Evolutionary conservation across 2,113 vertebrate genomes (phyloP).

Genomic region (Aspiorhynchus laticeps): DNA sequence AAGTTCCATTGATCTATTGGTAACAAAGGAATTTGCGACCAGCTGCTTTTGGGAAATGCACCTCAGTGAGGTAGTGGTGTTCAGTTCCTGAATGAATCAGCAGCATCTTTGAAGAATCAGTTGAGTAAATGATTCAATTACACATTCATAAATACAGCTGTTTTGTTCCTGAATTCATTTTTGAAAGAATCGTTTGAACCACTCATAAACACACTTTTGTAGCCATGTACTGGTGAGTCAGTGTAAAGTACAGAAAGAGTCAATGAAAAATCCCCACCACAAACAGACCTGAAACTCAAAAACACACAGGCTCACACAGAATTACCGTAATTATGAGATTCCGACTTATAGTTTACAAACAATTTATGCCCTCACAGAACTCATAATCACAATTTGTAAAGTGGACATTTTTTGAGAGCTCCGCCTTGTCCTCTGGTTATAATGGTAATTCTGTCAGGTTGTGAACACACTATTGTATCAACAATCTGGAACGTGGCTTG

Average conservation of each 20-base stretch:
- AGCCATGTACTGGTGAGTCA: too few relatives aligned
- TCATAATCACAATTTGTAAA: not conserved
- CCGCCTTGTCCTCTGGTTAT: not conserved
- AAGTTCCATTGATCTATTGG: too few relatives aligned
- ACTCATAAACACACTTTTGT: too few relatives aligned
- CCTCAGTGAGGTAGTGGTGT: not conserved
- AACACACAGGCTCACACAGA: not conserved
- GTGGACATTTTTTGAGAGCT: not conserved
- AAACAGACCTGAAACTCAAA: not conserved
- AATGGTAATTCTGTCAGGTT: not conserved
- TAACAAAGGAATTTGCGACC: too few relatives aligned
- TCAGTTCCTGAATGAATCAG: not conserved
- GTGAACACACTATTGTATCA: not conserved
- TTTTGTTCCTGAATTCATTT: too few relatives aligned
- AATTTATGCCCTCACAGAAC: too few relatives aligned
- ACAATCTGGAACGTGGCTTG: not conserved
- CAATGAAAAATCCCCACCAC: not conserved
- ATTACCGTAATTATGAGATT: not conserved
- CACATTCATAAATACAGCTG: too few relatives aligned
- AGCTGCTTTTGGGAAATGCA: too few relatives aligned
- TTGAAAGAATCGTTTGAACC: too few relatives aligned
- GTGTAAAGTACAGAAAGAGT: too few relatives aligned
- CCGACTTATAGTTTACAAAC: not conserved
- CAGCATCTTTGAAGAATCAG: too few relatives aligned
- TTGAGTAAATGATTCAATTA: not conserved